Percentiles rank a stretch among this genome's conserved stretches.
Evolutionary conservation across 2,888 invertebrate species (phyloP).

Genomic region (Prosopocoilus inquinatus): DNA sequence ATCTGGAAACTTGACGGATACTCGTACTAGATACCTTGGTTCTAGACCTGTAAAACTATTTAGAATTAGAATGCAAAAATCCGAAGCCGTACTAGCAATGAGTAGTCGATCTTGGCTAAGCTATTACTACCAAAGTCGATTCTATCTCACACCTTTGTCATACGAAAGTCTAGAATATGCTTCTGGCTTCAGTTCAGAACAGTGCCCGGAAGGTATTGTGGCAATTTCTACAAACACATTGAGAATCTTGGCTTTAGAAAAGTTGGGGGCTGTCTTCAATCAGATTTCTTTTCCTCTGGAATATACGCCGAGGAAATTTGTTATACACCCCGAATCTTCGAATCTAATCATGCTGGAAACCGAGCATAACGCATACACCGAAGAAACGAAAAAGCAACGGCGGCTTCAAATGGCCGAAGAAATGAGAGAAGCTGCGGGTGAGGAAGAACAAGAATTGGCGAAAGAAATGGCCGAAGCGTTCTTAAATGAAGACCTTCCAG

Average conservation of each 20-base stretch:
- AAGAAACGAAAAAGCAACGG: slow-evolving; percentile 88
- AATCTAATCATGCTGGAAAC: slow-evolving; percentile 92
- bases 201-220: slow-evolving; percentile 97
- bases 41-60: slow-evolving; percentile 89
- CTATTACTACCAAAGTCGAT: slow-evolving; percentile 96
- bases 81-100: slow-evolving; percentile 96
- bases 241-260: slow-evolving; percentile 95
- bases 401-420: slow-evolving; percentile 97
- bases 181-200: slow-evolving; percentile 94
- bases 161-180: slow-evolving; percentile 98
- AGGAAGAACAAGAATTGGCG: slow-evolving; percentile 93
- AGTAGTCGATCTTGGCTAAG: slow-evolving; percentile 98
- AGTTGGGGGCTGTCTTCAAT: slow-evolving; percentile 97
- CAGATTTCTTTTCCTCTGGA: slow-evolving; percentile 90
- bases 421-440: slow-evolving; percentile 95
- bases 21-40: slow-evolving; percentile 94
- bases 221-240: slow-evolving; percentile 98
- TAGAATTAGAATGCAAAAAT: slow-evolving; percentile 91
- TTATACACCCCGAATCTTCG: slow-evolving; percentile 87
- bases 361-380: slow-evolving; percentile 98
- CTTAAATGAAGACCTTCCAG: slow-evolving; percentile 90
- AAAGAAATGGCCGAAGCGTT: slow-evolving; percentile 98
- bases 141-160: slow-evolving; percentile 92
- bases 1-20: slow-evolving; percentile 95
- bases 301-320: slow-evolving; percentile 93